These are phyloP conservation scores for Apodemus speciosus DNA, from an alignment of 2,113 vertebrate species.

Conservation along the genomic window DNA sequence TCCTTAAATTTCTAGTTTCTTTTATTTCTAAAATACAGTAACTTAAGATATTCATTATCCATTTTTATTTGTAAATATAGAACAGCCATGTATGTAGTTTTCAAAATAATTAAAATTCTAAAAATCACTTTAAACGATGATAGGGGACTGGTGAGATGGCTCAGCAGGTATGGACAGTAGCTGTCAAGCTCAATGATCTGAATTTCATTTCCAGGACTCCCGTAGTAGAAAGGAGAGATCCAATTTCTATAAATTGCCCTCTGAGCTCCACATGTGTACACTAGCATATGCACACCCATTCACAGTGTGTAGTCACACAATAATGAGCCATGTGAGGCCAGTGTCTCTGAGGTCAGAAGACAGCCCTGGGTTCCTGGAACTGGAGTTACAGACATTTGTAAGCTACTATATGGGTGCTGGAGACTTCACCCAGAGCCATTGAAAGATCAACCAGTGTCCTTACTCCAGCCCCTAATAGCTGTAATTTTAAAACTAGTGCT, in stretches of 20 bases:
- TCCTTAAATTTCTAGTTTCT: constrained; percentile 35
- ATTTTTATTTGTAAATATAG: not conserved
- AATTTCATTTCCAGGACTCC: not conserved
- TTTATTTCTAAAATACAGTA: constrained; percentile 49
- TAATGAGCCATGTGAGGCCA: not conserved
- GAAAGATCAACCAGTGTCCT: not conserved
- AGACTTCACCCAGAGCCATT: not conserved
- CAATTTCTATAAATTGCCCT: no score
- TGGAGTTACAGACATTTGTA: not conserved
- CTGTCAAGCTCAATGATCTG: not conserved
- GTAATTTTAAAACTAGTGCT: not conserved
- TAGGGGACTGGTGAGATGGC: not conserved
- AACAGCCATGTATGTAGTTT: not conserved
- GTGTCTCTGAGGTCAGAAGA: not conserved
- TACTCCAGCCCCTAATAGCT: not conserved
- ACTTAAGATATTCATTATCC: constrained; percentile 52
- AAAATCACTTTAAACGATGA: not conserved
- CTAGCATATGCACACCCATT: not conserved
- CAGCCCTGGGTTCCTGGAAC: not conserved
- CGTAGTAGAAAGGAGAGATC: not conserved
- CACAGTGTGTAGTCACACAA: not conserved
- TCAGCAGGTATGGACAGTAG: no score
- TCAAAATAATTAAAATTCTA: not conserved
- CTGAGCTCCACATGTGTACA: not conserved
- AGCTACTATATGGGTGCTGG: not conserved